Conservation (phyloP, 2,888 invertebrate genomes). For the Plemyria rubiginata region DNA sequence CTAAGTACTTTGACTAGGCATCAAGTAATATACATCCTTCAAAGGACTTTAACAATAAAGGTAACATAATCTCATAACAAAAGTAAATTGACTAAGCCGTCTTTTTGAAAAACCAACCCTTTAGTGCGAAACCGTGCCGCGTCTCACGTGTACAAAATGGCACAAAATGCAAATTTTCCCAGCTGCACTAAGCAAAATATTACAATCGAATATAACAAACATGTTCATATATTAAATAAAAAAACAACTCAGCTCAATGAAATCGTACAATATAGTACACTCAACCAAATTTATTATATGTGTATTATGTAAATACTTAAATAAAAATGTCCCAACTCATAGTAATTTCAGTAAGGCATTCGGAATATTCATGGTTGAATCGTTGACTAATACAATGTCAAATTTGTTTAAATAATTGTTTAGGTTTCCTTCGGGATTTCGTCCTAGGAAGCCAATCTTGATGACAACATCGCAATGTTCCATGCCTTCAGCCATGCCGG, state of each 20-base stretch:
- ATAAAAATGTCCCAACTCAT: slow-evolving; percentile 56
- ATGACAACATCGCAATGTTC: slow-evolving; percentile 89
- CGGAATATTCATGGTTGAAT: slow-evolving; percentile 90
- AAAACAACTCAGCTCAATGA: slow-evolving; percentile 5
- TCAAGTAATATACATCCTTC: background rate
- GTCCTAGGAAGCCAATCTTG: slow-evolving; percentile 96
- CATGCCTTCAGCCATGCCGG: slow-evolving; percentile 96
- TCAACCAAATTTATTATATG: slow-evolving; percentile 17
- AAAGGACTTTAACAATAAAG: background rate
- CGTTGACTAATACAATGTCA: slow-evolving; percentile 96
- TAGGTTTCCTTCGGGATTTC: slow-evolving; percentile 88
- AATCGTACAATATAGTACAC: slow-evolving; percentile 18
- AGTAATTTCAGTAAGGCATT: slow-evolving; percentile 71
- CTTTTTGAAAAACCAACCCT: background rate
- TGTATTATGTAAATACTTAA: slow-evolving; percentile 8
- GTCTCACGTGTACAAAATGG: background rate
- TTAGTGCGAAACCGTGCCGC: background rate
- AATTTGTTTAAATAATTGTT: slow-evolving; percentile 90
- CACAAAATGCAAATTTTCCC: background rate
- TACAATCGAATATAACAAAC: background rate
- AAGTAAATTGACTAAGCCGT: background rate
- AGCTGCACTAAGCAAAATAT: background rate
- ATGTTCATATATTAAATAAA: slow-evolving; percentile 6
- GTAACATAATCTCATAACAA: background rate
- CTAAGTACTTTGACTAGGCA: background rate